These are phyloP conservation scores for Hydropsyche betteni DNA, from an alignment of 2,888 invertebrate genomes.

Conservation along the genomic window DNA sequence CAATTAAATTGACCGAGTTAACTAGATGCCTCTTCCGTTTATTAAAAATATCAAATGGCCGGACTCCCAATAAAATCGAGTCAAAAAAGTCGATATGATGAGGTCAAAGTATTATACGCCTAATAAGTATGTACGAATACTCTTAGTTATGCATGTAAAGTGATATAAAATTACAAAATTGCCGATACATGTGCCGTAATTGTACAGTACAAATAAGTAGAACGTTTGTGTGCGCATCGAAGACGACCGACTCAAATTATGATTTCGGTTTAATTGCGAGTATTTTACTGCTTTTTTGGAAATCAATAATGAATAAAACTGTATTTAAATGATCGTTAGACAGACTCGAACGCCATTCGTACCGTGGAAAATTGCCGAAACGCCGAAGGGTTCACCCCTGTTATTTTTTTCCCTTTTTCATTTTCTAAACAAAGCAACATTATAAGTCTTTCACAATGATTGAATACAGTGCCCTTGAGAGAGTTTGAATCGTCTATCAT, in stretches of 20 bases:
- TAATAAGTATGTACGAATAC: too few relatives aligned
- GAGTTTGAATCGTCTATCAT: background rate
- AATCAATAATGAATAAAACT: conserved; percentile 29
- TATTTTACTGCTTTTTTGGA: conserved; percentile 31
- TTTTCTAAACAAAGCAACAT: too few relatives aligned
- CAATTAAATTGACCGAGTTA: too few relatives aligned
- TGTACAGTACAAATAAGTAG: background rate
- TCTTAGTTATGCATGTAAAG: background rate
- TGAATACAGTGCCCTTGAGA: too few relatives aligned
- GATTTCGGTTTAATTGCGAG: conserved; percentile 32
- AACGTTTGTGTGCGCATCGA: background rate
- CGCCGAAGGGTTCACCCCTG: background rate
- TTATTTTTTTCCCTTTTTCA: background rate
- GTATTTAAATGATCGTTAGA: conserved; percentile 28
- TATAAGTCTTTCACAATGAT: too few relatives aligned
- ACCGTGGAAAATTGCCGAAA: conserved; percentile 14
- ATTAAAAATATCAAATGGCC: too few relatives aligned
- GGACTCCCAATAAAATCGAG: too few relatives aligned
- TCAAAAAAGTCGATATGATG: too few relatives aligned
- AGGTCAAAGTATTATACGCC: too few relatives aligned
- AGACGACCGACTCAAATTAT: conserved; percentile 24
- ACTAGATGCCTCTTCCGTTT: too few relatives aligned
- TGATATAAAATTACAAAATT: conserved; percentile 32
- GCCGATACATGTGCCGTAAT: conserved; percentile 4
- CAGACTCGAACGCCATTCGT: too few relatives aligned